Percentiles rank a stretch among this genome's conserved stretches.
Conservation (phyloP, 2,797 vertebrate species). For the Florisuga fusca region DNA sequence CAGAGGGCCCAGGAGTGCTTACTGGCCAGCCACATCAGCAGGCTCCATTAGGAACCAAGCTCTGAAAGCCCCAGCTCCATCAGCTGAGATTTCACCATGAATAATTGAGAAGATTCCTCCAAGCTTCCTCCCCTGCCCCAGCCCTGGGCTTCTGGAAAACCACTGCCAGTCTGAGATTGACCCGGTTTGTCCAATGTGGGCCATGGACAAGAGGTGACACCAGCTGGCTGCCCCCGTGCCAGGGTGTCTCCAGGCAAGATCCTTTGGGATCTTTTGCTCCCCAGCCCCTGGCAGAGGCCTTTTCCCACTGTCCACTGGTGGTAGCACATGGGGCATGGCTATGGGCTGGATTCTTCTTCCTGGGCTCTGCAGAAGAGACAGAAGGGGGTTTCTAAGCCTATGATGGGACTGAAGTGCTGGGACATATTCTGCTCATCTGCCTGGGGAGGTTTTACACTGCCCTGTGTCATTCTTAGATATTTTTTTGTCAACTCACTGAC, state of each 20-base stretch:
- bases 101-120: constrained; percentile 49
- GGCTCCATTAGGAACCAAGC: constrained; percentile 46
- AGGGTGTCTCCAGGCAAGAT: neutral
- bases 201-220: neutral
- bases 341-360: neutral
- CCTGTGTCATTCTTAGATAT: neutral
- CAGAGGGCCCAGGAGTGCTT: constrained; percentile 26
- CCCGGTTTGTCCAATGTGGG: fast-evolving
- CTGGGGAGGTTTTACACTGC: neutral
- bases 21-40: neutral
- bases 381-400: neutral
- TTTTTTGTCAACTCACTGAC: neutral
- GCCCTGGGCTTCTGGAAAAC: neutral
- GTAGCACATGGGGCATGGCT: fast-evolving
- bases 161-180: fast-evolving
- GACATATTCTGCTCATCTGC: neutral
- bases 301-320: neutral
- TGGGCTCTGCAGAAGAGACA: neutral
- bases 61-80: constrained; percentile 30
- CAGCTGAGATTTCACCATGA: constrained; percentile 26
- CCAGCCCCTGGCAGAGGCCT: neutral
- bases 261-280: neutral
- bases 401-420: neutral
- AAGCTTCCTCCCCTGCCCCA: neutral
- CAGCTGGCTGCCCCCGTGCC: neutral